Evolutionary conservation across 2,888 invertebrate genomes (phyloP).

Genomic region (Torymus tubicola): DNA sequence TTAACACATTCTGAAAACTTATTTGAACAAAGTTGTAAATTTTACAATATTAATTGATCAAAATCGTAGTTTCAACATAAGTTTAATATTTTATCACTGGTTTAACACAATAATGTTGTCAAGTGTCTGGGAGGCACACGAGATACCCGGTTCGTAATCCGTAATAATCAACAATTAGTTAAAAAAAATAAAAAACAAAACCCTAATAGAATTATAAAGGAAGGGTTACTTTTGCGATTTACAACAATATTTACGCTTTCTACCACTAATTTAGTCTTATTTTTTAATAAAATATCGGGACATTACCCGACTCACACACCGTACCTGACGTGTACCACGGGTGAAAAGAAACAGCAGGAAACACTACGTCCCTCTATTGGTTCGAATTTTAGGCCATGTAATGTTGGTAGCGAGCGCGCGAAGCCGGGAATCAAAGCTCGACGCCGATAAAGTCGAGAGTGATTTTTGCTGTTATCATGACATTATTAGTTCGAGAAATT

Average conservation of each 20-base stretch:
- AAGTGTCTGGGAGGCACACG: constrained; percentile 43
- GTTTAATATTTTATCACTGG: constrained; percentile 6
- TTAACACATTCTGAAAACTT: background rate
- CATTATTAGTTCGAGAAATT: too few relatives aligned
- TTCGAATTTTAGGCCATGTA: background rate
- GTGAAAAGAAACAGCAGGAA: constrained; percentile 70
- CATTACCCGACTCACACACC: constrained; percentile 58
- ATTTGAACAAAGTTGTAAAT: background rate
- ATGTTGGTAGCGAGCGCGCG: constrained; percentile 10
- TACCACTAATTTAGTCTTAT: constrained; percentile 55
- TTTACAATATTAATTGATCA: background rate
- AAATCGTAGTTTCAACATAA: constrained; percentile 16
- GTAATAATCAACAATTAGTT: constrained; percentile 61
- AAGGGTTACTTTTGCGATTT: constrained; percentile 17
- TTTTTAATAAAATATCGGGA: constrained; percentile 63
- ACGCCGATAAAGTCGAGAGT: background rate
- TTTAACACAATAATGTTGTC: constrained; percentile 59
- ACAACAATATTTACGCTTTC: constrained; percentile 63
- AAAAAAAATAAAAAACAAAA: constrained; percentile 53
- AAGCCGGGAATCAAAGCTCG: background rate
- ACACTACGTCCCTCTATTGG: constrained; percentile 51
- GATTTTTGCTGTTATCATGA: too few relatives aligned
- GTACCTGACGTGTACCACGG: constrained; percentile 67
- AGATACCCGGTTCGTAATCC: constrained; percentile 63
- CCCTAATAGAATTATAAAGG: constrained; percentile 42